phyloP scores from a whole-genome alignment of 2,888 invertebrate species.

The Dasypogon diadema region DNA sequence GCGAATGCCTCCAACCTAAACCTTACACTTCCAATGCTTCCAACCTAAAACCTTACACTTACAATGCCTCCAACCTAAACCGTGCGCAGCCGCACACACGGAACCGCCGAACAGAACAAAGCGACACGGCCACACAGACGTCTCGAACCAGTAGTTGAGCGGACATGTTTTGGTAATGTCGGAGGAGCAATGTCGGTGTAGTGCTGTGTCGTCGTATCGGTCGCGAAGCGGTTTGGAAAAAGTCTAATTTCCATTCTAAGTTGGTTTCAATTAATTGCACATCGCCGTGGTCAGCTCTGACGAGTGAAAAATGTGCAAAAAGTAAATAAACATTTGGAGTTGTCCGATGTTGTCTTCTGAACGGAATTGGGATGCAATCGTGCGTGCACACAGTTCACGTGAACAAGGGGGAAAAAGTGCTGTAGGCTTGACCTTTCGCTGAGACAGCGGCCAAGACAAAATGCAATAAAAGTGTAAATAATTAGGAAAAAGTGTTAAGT shows the following conservation, averaged over 20 bases:
- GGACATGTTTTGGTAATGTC: conserved; percentile 47
- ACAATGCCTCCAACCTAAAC: no score
- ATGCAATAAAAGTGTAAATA: conserved; percentile 4
- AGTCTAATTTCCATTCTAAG: conserved; percentile 2
- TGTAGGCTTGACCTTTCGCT: conserved; percentile 49
- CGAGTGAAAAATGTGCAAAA: not conserved
- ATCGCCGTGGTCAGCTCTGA: not conserved
- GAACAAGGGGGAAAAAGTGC: conserved; percentile 12
- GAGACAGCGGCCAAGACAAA: not conserved
- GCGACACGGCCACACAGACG: not conserved
- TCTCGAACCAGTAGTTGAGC: conserved; percentile 5
- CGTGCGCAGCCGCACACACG: no score
- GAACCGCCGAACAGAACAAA: not conserved
- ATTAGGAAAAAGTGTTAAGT: not conserved
- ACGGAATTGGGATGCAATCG: not conserved
- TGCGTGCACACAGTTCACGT: conserved; percentile 32
- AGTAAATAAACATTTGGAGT: not conserved
- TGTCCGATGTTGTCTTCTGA: not conserved
- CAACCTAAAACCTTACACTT: no score
- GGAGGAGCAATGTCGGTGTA: conserved; percentile 45
- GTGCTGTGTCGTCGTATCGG: conserved; percentile 52
- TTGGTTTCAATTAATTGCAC: not conserved
- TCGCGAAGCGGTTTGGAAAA: conserved; percentile 51
- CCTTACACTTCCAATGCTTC: no score
- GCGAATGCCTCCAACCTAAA: no score